Percentiles rank a stretch among this genome's conserved stretches.
These are phyloP conservation scores for Tetanocera ferruginea DNA, from an alignment of 2,888 invertebrate genomes.

Conservation along the genomic window DNA sequence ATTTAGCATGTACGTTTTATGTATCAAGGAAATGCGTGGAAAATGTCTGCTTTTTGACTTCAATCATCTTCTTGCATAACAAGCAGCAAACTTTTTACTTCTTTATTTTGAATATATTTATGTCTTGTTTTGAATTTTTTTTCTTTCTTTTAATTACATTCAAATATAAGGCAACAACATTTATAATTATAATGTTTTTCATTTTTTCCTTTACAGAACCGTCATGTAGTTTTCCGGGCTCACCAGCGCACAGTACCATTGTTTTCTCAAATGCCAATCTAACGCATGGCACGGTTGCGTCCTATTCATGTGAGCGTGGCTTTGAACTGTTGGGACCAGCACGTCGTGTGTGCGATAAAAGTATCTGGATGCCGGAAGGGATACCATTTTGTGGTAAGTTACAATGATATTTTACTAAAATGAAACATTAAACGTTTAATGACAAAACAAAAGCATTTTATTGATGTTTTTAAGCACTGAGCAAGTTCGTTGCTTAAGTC, in stretches of 20 bases:
- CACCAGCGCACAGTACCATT: constrained; percentile 88
- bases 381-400: constrained; percentile 95
- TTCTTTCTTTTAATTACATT: background rate
- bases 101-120: background rate
- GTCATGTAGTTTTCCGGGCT: constrained; percentile 87
- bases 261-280: constrained; percentile 79
- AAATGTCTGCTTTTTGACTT: background rate
- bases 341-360: constrained; percentile 82
- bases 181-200: constrained; percentile 14
- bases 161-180: background rate
- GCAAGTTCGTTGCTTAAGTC: constrained; percentile 14
- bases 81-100: background rate
- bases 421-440: constrained; percentile 14
- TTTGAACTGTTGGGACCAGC: constrained; percentile 93
- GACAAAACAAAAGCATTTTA: too few relatives aligned
- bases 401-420: background rate
- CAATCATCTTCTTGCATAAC: background rate
- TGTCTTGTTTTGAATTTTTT: background rate
- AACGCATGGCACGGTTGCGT: constrained; percentile 76
- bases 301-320: constrained; percentile 88
- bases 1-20: background rate
- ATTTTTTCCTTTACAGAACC: constrained; percentile 57
- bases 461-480: background rate
- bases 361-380: constrained; percentile 89
- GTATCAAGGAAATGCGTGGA: background rate